Percentiles rank a stretch among this genome's conserved stretches.
These are phyloP conservation scores for Columba livia DNA, from an alignment of 2,113 vertebrate genomes.

Conservation along the genomic window DNA sequence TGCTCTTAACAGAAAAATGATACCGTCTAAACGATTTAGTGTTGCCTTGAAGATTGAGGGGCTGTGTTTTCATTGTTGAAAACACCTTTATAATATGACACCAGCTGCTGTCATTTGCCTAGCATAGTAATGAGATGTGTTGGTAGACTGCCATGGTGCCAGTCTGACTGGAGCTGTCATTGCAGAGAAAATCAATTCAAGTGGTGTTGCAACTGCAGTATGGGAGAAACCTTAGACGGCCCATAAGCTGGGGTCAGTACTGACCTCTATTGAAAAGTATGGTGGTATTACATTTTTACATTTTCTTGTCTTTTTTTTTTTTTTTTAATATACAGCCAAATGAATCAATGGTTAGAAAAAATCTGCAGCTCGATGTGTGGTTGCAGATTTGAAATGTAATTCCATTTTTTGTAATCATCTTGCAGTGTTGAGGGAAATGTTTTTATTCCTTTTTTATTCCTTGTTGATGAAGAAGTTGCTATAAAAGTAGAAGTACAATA, in stretches of 20 bases:
- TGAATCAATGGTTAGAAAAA: slow-evolving; percentile 69
- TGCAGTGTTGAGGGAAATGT: slow-evolving; percentile 66
- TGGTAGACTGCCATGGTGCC: slow-evolving; percentile 85
- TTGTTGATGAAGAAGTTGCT: slow-evolving; percentile 59
- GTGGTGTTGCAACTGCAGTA: slow-evolving; percentile 77
- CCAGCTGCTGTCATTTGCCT: slow-evolving; percentile 84
- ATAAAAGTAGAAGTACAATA: slow-evolving; percentile 52
- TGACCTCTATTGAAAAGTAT: slow-evolving; percentile 74
- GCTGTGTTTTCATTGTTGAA: slow-evolving; percentile 80
- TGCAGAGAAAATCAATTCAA: slow-evolving; percentile 94
- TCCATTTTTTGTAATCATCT: slow-evolving; percentile 66
- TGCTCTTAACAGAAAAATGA: slow-evolving; percentile 86
- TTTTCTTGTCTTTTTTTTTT: slow-evolving; percentile 25
- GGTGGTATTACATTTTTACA: slow-evolving; percentile 62
- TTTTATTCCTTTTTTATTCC: slow-evolving; percentile 36
- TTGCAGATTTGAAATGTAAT: slow-evolving; percentile 68
- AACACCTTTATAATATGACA: slow-evolving; percentile 88
- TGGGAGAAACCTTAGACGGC: slow-evolving; percentile 83
- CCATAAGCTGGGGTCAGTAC: slow-evolving; percentile 74
- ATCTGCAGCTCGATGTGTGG: slow-evolving; percentile 47
- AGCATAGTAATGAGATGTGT: slow-evolving; percentile 80
- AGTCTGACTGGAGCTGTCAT: slow-evolving; percentile 94
- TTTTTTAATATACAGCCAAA: slow-evolving; percentile 69
- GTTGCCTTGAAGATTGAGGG: slow-evolving; percentile 81
- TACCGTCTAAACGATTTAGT: slow-evolving; percentile 78